Conservation (phyloP, 35 echinoderm and acorn worm species). For the Ophioderma brevispina region DNA sequence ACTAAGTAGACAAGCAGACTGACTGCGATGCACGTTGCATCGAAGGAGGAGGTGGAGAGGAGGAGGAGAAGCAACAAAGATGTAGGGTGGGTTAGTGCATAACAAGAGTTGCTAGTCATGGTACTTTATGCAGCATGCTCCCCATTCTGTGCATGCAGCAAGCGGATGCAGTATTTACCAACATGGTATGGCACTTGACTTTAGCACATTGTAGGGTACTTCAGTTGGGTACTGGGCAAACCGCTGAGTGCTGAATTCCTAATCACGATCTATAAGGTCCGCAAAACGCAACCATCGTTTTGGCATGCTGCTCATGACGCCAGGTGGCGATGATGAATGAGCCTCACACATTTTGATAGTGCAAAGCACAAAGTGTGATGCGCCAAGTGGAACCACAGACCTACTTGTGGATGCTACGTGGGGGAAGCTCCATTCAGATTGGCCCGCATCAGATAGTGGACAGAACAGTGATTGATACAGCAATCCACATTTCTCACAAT, state of each 20-base stretch:
- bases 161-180: slow-evolving; percentile 9
- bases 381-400: not conserved
- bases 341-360: not conserved
- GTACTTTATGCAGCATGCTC: not conserved
- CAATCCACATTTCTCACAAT: too few relatives aligned
- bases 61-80: not conserved
- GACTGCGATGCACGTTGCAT: not conserved
- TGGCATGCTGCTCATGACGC: not conserved
- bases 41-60: not conserved
- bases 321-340: not conserved
- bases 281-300: not conserved
- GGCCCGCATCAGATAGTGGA: too few relatives aligned
- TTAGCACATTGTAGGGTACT: not conserved
- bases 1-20: not conserved
- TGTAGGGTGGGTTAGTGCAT: not conserved
- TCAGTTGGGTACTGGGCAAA: not conserved
- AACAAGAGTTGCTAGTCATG: not conserved
- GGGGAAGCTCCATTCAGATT: not conserved
- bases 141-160: slow-evolving; percentile 8
- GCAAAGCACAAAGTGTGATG: not conserved
- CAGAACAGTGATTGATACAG: too few relatives aligned
- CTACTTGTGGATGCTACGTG: not conserved
- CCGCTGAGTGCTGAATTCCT: slow-evolving; percentile 2
- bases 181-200: slow-evolving; percentile 12
- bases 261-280: not conserved